Percentiles rank a stretch among this genome's conserved stretches.
Evolutionary conservation across 2,797 vertebrate genomes (phyloP).

Genomic region (Cichlasoma orientale): DNA sequence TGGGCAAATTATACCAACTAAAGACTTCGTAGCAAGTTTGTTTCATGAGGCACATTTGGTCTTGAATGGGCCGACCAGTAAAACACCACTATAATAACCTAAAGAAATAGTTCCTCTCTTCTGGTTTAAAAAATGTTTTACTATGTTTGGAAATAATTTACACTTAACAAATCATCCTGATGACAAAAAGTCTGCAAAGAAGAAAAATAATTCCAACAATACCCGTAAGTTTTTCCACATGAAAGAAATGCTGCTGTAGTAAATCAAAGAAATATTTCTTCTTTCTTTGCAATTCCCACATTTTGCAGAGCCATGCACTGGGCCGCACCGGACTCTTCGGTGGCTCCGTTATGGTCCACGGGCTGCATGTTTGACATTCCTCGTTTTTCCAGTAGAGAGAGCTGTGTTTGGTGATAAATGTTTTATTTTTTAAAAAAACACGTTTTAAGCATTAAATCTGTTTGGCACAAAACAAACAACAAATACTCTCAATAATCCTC

Average conservation of each 20-base stretch:
- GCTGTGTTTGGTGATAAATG: not conserved
- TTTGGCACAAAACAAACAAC: conserved; percentile 20
- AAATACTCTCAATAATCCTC: conserved; percentile 45
- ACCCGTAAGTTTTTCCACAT: not conserved
- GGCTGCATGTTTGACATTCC: no score
- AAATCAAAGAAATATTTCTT: no score
- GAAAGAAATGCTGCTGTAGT: not conserved
- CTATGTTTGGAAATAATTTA: not conserved
- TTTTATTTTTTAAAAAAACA: no score
- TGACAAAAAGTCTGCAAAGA: accelerated
- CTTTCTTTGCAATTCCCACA: no score
- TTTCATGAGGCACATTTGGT: not conserved
- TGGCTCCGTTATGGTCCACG: no score
- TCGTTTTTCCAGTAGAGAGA: not conserved
- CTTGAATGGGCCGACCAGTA: not conserved
- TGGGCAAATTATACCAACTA: not conserved
- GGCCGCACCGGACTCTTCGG: no score
- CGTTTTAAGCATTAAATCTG: not conserved
- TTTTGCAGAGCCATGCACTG: no score
- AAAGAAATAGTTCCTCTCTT: not conserved
- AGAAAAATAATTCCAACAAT: not conserved
- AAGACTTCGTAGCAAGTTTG: not conserved
- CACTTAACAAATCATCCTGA: not conserved
- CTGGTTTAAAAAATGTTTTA: not conserved
- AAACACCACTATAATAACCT: not conserved